Evolutionary conservation across 2,797 vertebrate species (phyloP), one percentile per base, ranked within the genome.

Genomic region (Diplodus puntazzo): DNA sequence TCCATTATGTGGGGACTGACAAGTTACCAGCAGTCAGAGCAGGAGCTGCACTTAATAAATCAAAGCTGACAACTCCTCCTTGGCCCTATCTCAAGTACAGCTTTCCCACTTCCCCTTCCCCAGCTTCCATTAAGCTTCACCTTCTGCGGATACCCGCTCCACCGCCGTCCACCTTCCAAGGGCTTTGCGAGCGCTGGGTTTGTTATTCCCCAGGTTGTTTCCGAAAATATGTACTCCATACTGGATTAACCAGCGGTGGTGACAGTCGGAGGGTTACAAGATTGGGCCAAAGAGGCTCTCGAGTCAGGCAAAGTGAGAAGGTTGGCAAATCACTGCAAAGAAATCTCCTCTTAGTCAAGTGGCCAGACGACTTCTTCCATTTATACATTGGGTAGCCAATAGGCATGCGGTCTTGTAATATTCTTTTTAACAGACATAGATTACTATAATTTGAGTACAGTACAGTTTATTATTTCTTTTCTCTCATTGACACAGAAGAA

Each of bases 41-140:
- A 84, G 89, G 89, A 96, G 94, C 91, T 95, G 95, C 93, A 96
- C 96, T 96, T 96, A 96, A 98, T 98, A 98, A 98, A 98, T 98
- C 97, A 98, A 97, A 97, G 94, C 93, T 97, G 97, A 97, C 97
- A 98, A 94, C 94, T 89, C 83, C 94, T 96, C 95, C 96, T 94
- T 94, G 92, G 96, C 96, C 89, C 93, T 95, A 96, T 95, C 95
- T 94, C 94, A 95, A 95, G 96, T 96, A 95, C 90, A 87, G 90
- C 95, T 96, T 96, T 92, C 91, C 91, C 83, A 93, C 90, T 91
- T 91, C 92, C 90, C 83, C 82, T 88, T 92, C 81, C 77, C 93
- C 94, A 85, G 88, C 89, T 90, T 91, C 88, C 88, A 88, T 93
- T 94, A 90, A 86, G 89, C 93, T 91, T 94, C 91, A 94, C 93